Percentiles rank a stretch among this genome's conserved stretches.
phyloP scores from a whole-genome alignment of 2,888 invertebrate species.

The Synanthedon andrenaeformis region DNA sequence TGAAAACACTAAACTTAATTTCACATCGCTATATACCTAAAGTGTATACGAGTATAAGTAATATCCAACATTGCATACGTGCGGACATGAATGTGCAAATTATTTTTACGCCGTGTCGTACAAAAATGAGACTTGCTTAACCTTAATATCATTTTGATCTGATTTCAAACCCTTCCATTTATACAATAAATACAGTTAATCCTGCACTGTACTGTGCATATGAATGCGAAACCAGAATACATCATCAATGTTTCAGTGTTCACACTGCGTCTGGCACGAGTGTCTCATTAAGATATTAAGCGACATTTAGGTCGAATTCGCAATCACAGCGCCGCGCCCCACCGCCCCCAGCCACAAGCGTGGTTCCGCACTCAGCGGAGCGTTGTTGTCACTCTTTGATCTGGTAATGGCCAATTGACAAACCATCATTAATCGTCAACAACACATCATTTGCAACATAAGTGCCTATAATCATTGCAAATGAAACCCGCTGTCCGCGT shows the following conservation, averaged over 20 bases:
- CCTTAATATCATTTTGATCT: no score
- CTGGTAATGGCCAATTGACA: slow-evolving; percentile 23
- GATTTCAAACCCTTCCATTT: no score
- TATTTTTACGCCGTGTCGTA: no score
- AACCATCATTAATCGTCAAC: slow-evolving; percentile 13
- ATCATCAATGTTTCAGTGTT: neutral
- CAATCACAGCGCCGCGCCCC: slow-evolving; percentile 18
- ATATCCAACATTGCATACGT: no score
- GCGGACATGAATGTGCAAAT: no score
- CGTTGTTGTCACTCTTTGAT: slow-evolving; percentile 12
- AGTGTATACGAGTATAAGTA: no score
- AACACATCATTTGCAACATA: slow-evolving; percentile 1
- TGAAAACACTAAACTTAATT: no score
- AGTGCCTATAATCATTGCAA: slow-evolving; percentile 1
- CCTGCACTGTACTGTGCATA: no score
- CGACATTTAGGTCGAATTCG: slow-evolving; percentile 19
- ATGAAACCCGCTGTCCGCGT: slow-evolving; percentile 1
- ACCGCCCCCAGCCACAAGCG: slow-evolving; percentile 14
- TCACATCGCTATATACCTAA: no score
- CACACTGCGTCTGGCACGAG: slow-evolving; percentile 7
- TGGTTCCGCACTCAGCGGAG: slow-evolving; percentile 20
- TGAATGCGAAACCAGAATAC: neutral
- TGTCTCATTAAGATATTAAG: slow-evolving; percentile 19
- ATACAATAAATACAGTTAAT: no score
- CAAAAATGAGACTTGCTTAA: no score